Conservation (phyloP, 2,797 vertebrate species). For the Melanotaenia boesemani region DNA sequence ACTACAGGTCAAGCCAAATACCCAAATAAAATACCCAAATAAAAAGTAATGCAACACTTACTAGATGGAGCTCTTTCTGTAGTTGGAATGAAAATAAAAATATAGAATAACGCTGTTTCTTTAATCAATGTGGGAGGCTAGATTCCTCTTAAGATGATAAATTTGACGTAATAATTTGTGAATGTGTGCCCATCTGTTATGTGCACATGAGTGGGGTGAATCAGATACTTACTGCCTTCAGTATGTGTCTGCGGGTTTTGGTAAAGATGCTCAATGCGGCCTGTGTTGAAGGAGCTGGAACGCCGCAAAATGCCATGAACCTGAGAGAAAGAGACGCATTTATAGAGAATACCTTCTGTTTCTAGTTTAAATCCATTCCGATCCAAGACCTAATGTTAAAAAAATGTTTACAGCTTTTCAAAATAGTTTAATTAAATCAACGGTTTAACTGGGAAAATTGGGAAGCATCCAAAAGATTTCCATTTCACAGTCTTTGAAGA, state of each 20-base stretch:
- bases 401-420: neutral
- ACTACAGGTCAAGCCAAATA: neutral
- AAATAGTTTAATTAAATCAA: no score
- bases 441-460: neutral
- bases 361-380: no score
- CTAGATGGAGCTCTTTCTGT: neutral
- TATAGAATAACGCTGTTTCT: neutral
- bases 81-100: neutral
- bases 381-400: no score
- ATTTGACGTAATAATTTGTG: neutral
- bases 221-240: slow-evolving; percentile 91
- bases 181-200: neutral
- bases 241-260: slow-evolving; percentile 93
- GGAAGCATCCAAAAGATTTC: neutral
- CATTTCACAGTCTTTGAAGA: neutral
- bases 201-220: neutral
- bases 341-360: no score
- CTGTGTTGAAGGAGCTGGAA: slow-evolving; percentile 98
- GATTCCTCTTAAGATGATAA: neutral
- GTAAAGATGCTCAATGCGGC: slow-evolving; percentile 97
- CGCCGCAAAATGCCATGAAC: slow-evolving; percentile 95
- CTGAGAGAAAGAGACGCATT: slow-evolving; percentile 66
- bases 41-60: neutral
- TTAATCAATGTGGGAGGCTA: neutral
- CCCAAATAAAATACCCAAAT: neutral